phyloP scores from a whole-genome alignment of 2,797 vertebrate species.

The Manis pentadactyla region DNA sequence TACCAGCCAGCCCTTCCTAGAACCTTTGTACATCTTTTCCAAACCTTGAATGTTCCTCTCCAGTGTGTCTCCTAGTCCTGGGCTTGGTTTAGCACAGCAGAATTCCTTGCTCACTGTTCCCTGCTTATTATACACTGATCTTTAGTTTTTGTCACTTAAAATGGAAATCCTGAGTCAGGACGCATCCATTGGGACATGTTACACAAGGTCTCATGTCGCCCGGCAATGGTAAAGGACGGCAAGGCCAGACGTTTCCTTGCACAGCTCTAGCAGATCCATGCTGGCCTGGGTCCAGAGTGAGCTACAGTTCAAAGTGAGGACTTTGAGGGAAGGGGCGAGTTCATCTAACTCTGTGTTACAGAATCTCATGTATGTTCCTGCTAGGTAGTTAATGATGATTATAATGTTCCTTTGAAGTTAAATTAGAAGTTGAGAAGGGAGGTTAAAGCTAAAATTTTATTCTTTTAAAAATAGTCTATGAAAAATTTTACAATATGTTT shows the following conservation, averaged over 20 bases:
- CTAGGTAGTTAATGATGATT: background rate
- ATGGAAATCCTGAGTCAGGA: constrained; percentile 90
- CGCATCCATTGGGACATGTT: constrained; percentile 89
- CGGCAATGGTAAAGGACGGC: constrained; percentile 86
- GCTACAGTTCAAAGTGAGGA: constrained; percentile 38
- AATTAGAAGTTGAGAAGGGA: constrained; percentile 11
- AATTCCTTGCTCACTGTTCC: constrained; percentile 89
- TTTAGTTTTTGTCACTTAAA: constrained; percentile 89
- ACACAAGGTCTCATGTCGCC: constrained; percentile 85
- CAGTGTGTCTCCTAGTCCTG: constrained; percentile 90
- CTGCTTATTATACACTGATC: constrained; percentile 88
- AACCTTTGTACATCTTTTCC: constrained; percentile 89
- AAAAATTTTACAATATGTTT: background rate
- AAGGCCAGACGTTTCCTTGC: constrained; percentile 85
- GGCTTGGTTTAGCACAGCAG: constrained; percentile 84
- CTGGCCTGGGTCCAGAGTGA: background rate
- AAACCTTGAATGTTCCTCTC: constrained; percentile 92
- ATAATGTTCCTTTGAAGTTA: constrained; percentile 6
- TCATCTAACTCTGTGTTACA: background rate
- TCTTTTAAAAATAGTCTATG: background rate
- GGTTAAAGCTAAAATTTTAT: background rate
- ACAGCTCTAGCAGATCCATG: constrained; percentile 85
- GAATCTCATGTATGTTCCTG: background rate
- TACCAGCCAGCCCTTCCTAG: constrained; percentile 89
- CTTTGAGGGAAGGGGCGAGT: background rate